Percentiles rank a stretch among this genome's conserved stretches.
These are phyloP conservation scores for Caenorhabditis panamensis DNA, from an alignment of 2,888 invertebrate genomes.

Conservation along the genomic window DNA sequence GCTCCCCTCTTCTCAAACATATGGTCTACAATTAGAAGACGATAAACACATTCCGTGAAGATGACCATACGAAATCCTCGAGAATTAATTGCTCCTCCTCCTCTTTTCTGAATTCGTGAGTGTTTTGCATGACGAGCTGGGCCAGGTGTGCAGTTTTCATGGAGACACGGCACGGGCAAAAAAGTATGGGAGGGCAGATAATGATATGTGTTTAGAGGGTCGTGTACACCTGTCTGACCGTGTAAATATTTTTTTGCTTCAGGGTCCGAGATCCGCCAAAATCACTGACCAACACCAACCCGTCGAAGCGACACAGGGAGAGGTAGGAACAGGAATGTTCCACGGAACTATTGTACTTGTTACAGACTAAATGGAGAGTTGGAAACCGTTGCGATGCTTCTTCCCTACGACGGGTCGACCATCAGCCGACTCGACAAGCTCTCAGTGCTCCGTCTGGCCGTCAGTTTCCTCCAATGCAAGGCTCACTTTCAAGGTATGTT, in stretches of 20 bases:
- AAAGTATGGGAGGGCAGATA: constrained; percentile 13
- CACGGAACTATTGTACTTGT: constrained; percentile 85
- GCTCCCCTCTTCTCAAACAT: constrained; percentile 21
- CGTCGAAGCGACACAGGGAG: constrained; percentile 97
- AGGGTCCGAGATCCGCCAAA: constrained; percentile 79
- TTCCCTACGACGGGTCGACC: constrained; percentile 84
- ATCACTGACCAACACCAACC: constrained; percentile 85
- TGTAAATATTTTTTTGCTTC: constrained; percentile 43
- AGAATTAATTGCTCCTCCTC: constrained; percentile 57
- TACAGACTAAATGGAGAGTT: constrained; percentile 92
- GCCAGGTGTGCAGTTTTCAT: constrained; percentile 34
- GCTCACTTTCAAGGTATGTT: constrained; percentile 97
- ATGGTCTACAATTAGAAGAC: constrained; percentile 49
- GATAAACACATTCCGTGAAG: constrained; percentile 31
- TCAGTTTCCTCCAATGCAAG: constrained; percentile 98
- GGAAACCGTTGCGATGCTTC: constrained; percentile 90
- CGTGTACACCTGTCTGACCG: constrained; percentile 11
- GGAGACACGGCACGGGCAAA: constrained; percentile 11
- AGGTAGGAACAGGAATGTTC: constrained; percentile 84
- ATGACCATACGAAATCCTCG: constrained; percentile 26
- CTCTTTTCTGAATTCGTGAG: constrained; percentile 45
- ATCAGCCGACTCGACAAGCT: constrained; percentile 94
- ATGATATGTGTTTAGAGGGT: constrained; percentile 31
- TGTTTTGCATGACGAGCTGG: constrained; percentile 36
- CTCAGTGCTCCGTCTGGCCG: constrained; percentile 96